Percentiles rank a stretch among this genome's conserved stretches.
Conservation (phyloP, 1,140 invertebrate genomes). For the Drosophila novamexicana region DNA sequence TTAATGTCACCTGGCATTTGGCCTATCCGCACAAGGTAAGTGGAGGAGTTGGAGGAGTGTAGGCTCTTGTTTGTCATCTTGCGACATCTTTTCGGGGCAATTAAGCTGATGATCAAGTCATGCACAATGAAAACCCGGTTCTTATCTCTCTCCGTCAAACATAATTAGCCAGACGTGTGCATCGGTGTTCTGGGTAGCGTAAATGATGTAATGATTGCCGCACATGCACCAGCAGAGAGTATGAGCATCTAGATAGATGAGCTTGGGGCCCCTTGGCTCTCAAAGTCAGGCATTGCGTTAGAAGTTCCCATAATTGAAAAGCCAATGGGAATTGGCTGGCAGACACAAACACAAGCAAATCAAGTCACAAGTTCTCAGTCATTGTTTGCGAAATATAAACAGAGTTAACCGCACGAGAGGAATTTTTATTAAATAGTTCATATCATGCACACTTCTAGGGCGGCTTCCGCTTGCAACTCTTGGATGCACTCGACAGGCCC, state of each 20-base stretch:
- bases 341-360: conserved; percentile 30
- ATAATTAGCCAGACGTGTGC: conserved; percentile 58
- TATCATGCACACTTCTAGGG: conserved; percentile 88
- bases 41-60: neutral
- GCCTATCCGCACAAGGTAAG: conserved; percentile 96
- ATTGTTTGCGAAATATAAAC: conserved; percentile 57
- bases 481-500: conserved; percentile 92
- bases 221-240: conserved; percentile 56
- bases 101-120: conserved; percentile 31
- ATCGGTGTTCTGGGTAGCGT: conserved; percentile 25
- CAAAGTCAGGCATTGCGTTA: conserved; percentile 62
- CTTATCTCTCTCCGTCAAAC: conserved; percentile 46
- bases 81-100: conserved; percentile 24
- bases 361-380: conserved; percentile 75
- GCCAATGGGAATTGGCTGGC: conserved; percentile 33
- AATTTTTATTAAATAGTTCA: conserved; percentile 33
- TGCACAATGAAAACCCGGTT: conserved; percentile 29
- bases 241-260: conserved; percentile 1
- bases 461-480: conserved; percentile 93
- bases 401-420: neutral
- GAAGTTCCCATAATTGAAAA: conserved; percentile 69
- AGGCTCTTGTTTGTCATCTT: neutral
- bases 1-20: conserved; percentile 97
- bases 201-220: conserved; percentile 60
- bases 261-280: conserved; percentile 9